Base-by-base conservation (phyloP, 2,113 vertebrate species). In the Phoenicopterus ruber region DNA sequence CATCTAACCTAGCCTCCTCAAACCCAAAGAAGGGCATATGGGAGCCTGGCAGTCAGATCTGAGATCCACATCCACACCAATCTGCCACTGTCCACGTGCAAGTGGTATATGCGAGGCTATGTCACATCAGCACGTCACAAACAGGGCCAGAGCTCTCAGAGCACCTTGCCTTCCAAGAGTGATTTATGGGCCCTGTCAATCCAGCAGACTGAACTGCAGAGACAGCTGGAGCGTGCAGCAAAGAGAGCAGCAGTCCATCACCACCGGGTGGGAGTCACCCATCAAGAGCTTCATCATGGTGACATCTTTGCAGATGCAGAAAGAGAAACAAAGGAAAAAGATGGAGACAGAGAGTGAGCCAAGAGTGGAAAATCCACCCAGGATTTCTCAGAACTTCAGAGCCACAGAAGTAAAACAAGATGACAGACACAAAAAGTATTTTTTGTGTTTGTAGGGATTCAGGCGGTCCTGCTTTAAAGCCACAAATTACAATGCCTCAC, bases 181-280 rank as follows among this genome's bases (percentile, higher is more conserved):
- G 97, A 98, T 98, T 97, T 93, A 98, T 96, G 93, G 95, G 66
- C n/a, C 40, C 94, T 96, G 97, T 92, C 97, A 94, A 25, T 84
- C 80, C 49, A 74, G 91, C 93, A 90, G 96, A 66, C 83, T 79
- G 94, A 93, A 66, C 47, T 18, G 20, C 29, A 32, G 81, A 59
- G 90, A 94, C 96, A 91, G 80, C 88, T 72, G 94, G 90, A 94
- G 82, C 65, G 25, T 36, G 79, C 80, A 31, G 89, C 77, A 61
- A 18, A 59, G 72, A 34, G 92, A 71, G 44, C 40, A 87, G 97
- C 87, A 78, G 86, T 94, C 94, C 90, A 44, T 93, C 96, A 91
- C 70, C 81, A 38, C 38, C 0, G 6, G 36, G 50, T 34, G 24
- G 78, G 73, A 93, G 58, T 42, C 63, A 57, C 77, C 80, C 88